Percentiles rank a stretch among this genome's conserved stretches.
phyloP scores from a whole-genome alignment of 1,140 invertebrate species.

The Drosophila varians region DNA sequence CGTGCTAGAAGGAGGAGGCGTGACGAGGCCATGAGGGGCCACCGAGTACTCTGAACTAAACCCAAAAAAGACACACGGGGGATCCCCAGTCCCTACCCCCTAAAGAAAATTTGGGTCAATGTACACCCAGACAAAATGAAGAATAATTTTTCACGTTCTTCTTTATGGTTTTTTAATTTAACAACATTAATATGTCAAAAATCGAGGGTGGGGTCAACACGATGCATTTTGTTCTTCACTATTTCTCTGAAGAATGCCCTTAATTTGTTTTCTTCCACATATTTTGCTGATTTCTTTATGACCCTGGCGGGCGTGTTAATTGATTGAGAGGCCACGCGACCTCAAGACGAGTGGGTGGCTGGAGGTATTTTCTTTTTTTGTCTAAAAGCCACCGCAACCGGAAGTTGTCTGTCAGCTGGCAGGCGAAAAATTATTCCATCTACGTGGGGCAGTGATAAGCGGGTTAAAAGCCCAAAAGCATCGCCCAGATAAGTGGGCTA shows the following conservation, averaged over 20 bases:
- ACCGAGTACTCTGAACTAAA: conserved; percentile 26
- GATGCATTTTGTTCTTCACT: conserved; percentile 16
- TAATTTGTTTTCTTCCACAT: conserved; percentile 19
- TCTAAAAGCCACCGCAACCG: conserved; percentile 6
- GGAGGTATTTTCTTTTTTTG: not conserved
- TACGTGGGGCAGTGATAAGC: not conserved
- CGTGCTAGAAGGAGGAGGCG: conserved; percentile 37
- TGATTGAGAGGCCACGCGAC: conserved; percentile 35
- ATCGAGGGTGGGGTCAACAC: not conserved
- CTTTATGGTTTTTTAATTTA: conserved; percentile 68
- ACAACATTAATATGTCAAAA: conserved; percentile 53
- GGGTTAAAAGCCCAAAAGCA: conserved; percentile 25
- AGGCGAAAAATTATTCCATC: conserved; percentile 24
- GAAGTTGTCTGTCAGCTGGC: conserved; percentile 39
- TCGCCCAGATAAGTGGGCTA: conserved; percentile 15
- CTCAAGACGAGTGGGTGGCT: conserved; percentile 19
- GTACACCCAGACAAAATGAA: conserved; percentile 35
- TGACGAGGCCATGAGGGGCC: not conserved
- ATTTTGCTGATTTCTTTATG: conserved; percentile 41
- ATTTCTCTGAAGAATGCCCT: conserved; percentile 10
- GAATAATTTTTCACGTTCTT: conserved; percentile 57
- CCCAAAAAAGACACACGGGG: conserved; percentile 10
- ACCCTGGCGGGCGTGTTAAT: conserved; percentile 34
- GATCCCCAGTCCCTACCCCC: not conserved
- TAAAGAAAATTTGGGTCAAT: conserved; percentile 51